Conservation (phyloP, 2,888 invertebrate genomes). For the Agriopis leucophaearia region DNA sequence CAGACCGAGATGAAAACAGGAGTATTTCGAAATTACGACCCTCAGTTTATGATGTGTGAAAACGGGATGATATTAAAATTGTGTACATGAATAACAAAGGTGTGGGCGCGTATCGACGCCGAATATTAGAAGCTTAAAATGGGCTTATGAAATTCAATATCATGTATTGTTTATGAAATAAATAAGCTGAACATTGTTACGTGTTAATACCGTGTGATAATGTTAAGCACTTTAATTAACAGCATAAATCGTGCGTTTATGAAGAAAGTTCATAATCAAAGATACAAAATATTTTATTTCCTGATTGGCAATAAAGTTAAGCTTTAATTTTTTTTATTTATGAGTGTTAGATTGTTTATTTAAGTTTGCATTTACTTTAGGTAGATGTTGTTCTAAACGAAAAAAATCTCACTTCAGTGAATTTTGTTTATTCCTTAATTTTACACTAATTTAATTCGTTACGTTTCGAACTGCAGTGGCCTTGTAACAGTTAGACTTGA, state of each 20-base stretch:
- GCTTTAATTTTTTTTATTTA: no score
- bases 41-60: conserved; percentile 65
- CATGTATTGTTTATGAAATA: conserved; percentile 32
- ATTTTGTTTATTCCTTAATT: no score
- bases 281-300: no score
- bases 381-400: no score
- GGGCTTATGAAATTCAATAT: conserved; percentile 30
- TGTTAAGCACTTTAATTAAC: conserved; percentile 24
- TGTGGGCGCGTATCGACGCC: conserved; percentile 41
- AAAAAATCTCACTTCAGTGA: no score
- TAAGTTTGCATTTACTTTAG: no score
- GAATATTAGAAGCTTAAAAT: conserved; percentile 39
- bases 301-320: no score
- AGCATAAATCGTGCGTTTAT: conserved; percentile 23
- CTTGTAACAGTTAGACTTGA: no score
- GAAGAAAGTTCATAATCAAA: background rate
- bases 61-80: conserved; percentile 56
- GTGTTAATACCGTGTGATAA: conserved; percentile 20
- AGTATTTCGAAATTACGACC: conserved; percentile 70
- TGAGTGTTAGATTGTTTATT: no score
- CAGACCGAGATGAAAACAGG: conserved; percentile 62
- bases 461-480: no score
- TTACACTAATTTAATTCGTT: no score
- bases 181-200: conserved; percentile 23
- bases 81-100: conserved; percentile 43